A percentile compares a stretch with the other conserved stretches of the same genome.
Evolutionary conservation across 2,888 invertebrate genomes (phyloP).

Genomic region (Idaea biselata): DNA sequence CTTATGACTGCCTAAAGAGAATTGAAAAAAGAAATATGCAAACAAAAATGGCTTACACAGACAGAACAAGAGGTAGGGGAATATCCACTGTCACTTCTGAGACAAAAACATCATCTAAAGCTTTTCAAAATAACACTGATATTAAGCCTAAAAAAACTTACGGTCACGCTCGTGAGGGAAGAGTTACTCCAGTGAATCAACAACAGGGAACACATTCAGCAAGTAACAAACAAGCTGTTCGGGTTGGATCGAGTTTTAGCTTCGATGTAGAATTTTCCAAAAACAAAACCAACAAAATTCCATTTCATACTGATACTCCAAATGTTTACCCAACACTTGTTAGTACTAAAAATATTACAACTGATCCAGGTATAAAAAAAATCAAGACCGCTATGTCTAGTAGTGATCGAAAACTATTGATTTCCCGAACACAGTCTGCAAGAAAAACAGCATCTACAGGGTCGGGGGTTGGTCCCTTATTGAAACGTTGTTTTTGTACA

Average conservation of each 20-base stretch:
- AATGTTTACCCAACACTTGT: neutral
- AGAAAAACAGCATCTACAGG: constrained; percentile 19
- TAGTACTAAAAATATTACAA: neutral
- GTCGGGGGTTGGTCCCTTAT: constrained; percentile 20
- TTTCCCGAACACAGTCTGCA: constrained; percentile 20
- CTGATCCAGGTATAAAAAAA: neutral
- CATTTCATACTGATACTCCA: neutral
- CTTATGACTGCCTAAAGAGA: constrained; percentile 33
- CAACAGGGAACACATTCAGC: constrained; percentile 12
- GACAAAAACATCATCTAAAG: constrained; percentile 17
- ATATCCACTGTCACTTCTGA: constrained; percentile 14
- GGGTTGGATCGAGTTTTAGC: constrained; percentile 37
- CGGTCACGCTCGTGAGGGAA: neutral
- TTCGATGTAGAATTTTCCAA: constrained; percentile 41
- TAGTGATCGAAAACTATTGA: constrained; percentile 5
- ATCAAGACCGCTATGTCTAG: neutral
- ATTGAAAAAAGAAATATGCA: constrained; percentile 37
- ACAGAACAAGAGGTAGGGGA: constrained; percentile 18
- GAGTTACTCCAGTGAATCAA: neutral
- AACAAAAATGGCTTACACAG: constrained; percentile 32
- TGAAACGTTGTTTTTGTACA: constrained; percentile 43
- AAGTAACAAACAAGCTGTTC: constrained; percentile 21
- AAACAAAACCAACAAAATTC: constrained; percentile 11
- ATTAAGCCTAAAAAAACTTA: constrained; percentile 1
- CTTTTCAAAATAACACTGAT: constrained; percentile 7